A percentile compares a stretch with the other conserved stretches of the same genome.
Conservation (phyloP, 2,888 invertebrate genomes). For the Scaptomyza caliginosa region DNA sequence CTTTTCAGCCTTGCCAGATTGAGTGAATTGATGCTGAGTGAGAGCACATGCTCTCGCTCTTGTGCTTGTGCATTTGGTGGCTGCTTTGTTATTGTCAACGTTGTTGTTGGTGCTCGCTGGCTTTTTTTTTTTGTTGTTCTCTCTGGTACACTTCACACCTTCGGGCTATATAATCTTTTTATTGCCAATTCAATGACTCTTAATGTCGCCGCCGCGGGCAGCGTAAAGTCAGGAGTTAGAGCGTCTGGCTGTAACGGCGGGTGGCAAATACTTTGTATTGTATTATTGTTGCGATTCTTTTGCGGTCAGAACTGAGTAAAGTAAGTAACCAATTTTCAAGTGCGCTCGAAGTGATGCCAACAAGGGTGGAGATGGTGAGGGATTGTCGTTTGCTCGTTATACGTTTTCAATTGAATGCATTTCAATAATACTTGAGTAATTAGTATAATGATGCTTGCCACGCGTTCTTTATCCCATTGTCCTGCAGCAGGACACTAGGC, state of each 20-base stretch:
- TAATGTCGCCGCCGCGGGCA: conserved; percentile 59
- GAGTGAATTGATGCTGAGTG: conserved; percentile 52
- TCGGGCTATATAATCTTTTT: conserved; percentile 80
- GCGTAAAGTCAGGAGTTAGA: conserved; percentile 56
- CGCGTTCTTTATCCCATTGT: conserved; percentile 36
- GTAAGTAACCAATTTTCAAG: conserved; percentile 52
- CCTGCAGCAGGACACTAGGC: background rate
- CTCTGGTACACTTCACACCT: conserved; percentile 74
- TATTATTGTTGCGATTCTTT: conserved; percentile 27
- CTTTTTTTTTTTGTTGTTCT: conserved; percentile 1
- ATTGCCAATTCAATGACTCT: conserved; percentile 80
- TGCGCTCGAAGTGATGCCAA: conserved; percentile 57
- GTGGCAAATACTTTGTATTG: conserved; percentile 9
- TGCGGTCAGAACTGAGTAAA: conserved; percentile 52
- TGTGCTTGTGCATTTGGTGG: conserved; percentile 12
- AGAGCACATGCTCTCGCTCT: conserved; percentile 5
- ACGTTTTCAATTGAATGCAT: conserved; percentile 77
- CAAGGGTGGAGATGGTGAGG: background rate
- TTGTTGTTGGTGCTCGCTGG: background rate
- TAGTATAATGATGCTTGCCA: conserved; percentile 75
- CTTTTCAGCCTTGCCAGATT: conserved; percentile 9
- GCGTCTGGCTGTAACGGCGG: conserved; percentile 20
- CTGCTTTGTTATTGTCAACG: too few relatives aligned
- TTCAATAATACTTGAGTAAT: conserved; percentile 82
- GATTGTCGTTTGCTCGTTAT: conserved; percentile 58